Evolutionary conservation across 1,140 invertebrate genomes (phyloP), one percentile per base, ranked within the genome.

Genomic region (Nixonia krombeini): DNA sequence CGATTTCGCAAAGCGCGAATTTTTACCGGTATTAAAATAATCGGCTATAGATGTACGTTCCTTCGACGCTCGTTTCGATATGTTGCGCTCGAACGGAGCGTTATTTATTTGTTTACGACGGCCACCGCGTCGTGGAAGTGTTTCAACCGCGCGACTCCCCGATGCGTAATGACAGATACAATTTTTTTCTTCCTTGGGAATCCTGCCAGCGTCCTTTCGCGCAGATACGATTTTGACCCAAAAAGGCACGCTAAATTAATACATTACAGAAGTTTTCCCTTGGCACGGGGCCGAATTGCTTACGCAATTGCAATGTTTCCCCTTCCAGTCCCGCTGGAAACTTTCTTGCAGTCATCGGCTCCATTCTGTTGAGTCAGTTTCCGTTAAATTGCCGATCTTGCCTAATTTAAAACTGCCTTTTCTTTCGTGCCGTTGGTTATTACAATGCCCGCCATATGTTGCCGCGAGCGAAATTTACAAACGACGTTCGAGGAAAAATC

Each of bases 231-330:
- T 75, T 73, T 64, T 81, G 81, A 82, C 79, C 79, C 75, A 78
- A 82, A 84, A 84, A 83, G 72, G 64, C 74, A 78, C 70, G 74
- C 75, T 79, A 82, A 82, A 82, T 83, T 82, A 83, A 83, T 83
- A 81, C 80, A 80, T 82, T 81, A 81, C 71, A 69, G 57, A 66
- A 73, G 62, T 76, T 75, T 73, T 74, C 65, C 57, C 50, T 79
- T 82, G 82, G 79, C 81, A 74, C 64, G 9, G 25, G 58, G 79
- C 81, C 81, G 81, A 82, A 84, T 79, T 56, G 71, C 72, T 72
- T 75, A 74, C 68, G 70, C 47, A 70, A 74, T 75, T 70, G 61
- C 59, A 46, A 68, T 57, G 47, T 59, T 71, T 72, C 62, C 47
- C 67, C 66, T 58, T n/a, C n/a, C n/a, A n/a, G n/a, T n/a, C n/a